Conservation (phyloP, 2,888 invertebrate species). For the Mongoloraphidia duomilia region DNA sequence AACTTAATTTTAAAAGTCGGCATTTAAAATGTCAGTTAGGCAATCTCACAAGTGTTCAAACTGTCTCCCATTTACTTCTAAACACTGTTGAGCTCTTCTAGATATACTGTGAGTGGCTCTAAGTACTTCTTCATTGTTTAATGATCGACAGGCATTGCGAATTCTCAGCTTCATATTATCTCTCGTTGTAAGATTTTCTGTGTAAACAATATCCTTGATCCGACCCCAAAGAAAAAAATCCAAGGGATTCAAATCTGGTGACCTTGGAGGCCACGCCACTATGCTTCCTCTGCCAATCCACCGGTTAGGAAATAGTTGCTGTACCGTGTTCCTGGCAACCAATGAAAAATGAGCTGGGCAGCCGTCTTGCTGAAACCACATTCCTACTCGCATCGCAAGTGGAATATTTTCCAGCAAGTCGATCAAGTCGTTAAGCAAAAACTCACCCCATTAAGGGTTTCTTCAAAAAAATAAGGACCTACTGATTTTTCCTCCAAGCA, state of each 20-base stretch:
- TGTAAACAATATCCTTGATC: slow-evolving; percentile 10
- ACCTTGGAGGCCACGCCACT: slow-evolving; percentile 12
- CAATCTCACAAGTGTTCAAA: too few species aligned
- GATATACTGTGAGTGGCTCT: too few species aligned
- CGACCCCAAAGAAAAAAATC: slow-evolving; percentile 12
- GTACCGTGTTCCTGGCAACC: slow-evolving; percentile 9
- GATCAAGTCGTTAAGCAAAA: slow-evolving; percentile 10
- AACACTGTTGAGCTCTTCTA: too few species aligned
- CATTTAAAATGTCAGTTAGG: too few species aligned
- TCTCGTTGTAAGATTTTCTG: slow-evolving; percentile 9
- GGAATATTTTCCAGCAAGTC: slow-evolving; percentile 12
- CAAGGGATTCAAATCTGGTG: slow-evolving; percentile 10
- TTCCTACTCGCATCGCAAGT: slow-evolving; percentile 15
- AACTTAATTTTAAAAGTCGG: too few species aligned
- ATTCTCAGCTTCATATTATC: slow-evolving; percentile 11
- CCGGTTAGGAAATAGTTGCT: slow-evolving; percentile 8
- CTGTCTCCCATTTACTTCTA: too few species aligned
- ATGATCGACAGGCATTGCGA: too few species aligned
- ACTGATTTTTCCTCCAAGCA: slow-evolving; percentile 11
- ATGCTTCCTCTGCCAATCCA: slow-evolving; percentile 15
- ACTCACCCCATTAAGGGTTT: slow-evolving; percentile 10
- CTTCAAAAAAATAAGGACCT: slow-evolving; percentile 13
- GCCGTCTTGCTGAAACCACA: too few species aligned
- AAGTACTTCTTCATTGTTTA: too few species aligned
- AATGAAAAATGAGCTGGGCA: slow-evolving; percentile 12